A percentile compares a stretch with the other conserved stretches of the same genome.
Evolutionary conservation across 2,113 vertebrate genomes (phyloP).

Genomic region (Actenoides lindsayi): DNA sequence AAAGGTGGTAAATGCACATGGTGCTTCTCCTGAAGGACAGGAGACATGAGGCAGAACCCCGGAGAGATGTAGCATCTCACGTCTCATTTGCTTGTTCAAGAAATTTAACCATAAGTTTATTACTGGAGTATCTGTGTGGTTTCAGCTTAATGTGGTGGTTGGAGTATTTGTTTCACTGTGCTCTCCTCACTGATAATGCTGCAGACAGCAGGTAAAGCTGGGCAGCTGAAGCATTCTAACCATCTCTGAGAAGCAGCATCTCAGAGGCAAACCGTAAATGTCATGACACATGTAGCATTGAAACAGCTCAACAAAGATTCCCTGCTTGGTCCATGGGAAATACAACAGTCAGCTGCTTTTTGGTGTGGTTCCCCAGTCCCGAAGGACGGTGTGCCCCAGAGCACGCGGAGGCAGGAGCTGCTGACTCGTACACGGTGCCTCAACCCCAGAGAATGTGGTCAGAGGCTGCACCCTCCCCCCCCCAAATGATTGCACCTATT

Average conservation of each 20-base stretch:
- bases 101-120: not conserved
- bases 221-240: not conserved
- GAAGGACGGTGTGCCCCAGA: not conserved
- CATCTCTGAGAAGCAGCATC: not conserved
- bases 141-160: fast-evolving
- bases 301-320: not conserved
- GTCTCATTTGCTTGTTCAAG: not conserved
- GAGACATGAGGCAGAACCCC: not conserved
- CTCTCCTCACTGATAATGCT: not conserved
- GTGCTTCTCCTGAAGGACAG: not conserved
- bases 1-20: not conserved
- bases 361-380: fast-evolving
- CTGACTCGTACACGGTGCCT: fast-evolving
- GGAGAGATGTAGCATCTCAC: not conserved
- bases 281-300: not conserved
- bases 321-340: not conserved
- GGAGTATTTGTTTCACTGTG: not conserved
- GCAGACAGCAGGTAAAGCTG: not conserved
- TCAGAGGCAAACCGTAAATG: not conserved
- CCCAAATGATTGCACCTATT: fast-evolving
- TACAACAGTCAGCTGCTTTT: not conserved
- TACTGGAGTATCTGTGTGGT: not conserved
- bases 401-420: not conserved
- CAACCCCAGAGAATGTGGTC: not conserved
- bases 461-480: too few relatives aligned